Evolutionary conservation across 2,113 vertebrate genomes (phyloP).

Genomic region (Sylvia atricapilla): DNA sequence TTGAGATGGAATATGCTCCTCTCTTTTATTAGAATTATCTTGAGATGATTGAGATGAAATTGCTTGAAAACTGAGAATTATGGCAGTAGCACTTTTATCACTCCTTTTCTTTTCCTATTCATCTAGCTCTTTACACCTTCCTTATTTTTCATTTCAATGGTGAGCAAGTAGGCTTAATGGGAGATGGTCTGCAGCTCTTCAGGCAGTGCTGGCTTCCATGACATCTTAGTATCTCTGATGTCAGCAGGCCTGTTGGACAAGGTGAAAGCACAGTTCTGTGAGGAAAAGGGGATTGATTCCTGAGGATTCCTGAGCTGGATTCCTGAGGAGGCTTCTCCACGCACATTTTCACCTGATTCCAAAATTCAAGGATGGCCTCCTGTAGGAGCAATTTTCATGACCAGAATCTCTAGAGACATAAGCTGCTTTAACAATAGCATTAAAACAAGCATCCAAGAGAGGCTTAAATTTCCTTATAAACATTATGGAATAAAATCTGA

Average conservation of each 20-base stretch:
- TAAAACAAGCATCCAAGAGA: neutral
- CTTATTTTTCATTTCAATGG: neutral
- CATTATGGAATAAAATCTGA: neutral
- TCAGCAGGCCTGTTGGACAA: neutral
- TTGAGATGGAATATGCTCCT: neutral
- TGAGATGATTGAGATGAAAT: neutral
- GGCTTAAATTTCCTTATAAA: neutral
- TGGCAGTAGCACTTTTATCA: neutral
- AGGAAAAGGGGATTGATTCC: neutral
- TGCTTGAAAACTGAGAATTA: neutral
- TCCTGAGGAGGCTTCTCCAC: neutral
- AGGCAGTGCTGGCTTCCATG: neutral
- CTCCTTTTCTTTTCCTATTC: neutral
- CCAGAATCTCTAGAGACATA: neutral
- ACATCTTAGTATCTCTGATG: neutral
- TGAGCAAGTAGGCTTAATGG: neutral
- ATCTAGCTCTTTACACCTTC: neutral
- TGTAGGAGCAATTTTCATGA: neutral
- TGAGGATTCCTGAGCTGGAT: no score
- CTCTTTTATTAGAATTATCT: neutral
- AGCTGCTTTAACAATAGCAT: neutral
- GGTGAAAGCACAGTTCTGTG: neutral
- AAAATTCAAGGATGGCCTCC: neutral
- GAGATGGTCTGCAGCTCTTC: neutral
- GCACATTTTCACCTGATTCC: neutral